Base-by-base conservation (phyloP, 2,113 vertebrate genomes). In the Gracilinanus agilis region DNA sequence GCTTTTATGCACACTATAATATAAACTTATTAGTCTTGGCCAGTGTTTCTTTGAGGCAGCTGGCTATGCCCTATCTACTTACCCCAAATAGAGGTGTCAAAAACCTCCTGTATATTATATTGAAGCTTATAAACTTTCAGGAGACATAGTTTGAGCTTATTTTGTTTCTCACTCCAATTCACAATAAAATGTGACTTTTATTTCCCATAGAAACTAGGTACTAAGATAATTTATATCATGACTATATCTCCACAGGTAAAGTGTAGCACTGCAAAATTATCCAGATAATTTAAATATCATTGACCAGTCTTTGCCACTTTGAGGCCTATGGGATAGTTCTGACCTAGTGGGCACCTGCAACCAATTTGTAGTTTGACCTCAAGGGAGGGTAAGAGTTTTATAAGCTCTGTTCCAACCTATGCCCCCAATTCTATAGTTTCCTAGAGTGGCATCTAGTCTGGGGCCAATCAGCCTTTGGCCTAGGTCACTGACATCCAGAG, bases 141-240 rank as follows among this genome's bases (percentile, higher is more conserved):
- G 61, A 88, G 23, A 24, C 83, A 44, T 40, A 3, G 67, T 40
- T 23, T 40, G 19, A 83, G 21, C n/a, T 83, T 83, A 75, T 21
- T 83, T 83, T 83, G n/a, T 83, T 40, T 83, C 67, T 55, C 16
- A 23, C 83, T 34, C 55, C 0, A 3, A 8, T 49, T 88, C 21
- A 5, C 0, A 0, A 24, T 3, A 10, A 44, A 16, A 9, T 34
- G 6, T 44, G 53, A 75, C 27, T 1, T 0, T 58, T 29, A 27
- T 40, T 25, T 90, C 29, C 55, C 3, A 0, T 34, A 44, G 49
- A 3, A 56, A 34, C 55, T 7, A 9, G 58, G 53, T 6, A 1
- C 5, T 2, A 34, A 93, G 44, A 34, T 56, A 10, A 0, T 53
- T 54, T 34, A 24, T 2, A 11, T 23, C 24, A 24, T 4, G 9